Evolutionary conservation across 1,140 invertebrate species (phyloP).

Genomic region (Mercenaria mercenaria): DNA sequence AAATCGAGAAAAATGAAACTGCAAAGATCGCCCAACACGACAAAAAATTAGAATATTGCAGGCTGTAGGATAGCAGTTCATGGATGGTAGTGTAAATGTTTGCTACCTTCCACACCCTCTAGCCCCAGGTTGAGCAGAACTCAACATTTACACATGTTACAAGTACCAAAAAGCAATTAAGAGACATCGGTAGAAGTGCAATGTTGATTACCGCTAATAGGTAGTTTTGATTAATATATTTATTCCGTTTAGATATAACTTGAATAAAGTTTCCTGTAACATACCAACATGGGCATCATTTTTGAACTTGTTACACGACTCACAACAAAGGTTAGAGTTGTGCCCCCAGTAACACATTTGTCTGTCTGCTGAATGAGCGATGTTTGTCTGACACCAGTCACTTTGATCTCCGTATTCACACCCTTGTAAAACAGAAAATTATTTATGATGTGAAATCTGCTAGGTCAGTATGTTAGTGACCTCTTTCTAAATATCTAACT

Average conservation of each 20-base stretch:
- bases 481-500: too few relatives aligned
- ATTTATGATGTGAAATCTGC: too few relatives aligned
- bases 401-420: conserved; percentile 63
- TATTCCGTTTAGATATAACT: too few relatives aligned
- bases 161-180: not conserved
- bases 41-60: too few relatives aligned
- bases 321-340: conserved; percentile 61
- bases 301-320: conserved; percentile 37
- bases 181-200: too few relatives aligned
- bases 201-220: too few relatives aligned
- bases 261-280: not conserved
- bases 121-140: not conserved
- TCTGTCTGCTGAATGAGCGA: conserved; percentile 7
- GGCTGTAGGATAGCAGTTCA: too few relatives aligned
- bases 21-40: too few relatives aligned
- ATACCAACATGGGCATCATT: conserved; percentile 48
- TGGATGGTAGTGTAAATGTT: too few relatives aligned
- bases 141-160: not conserved
- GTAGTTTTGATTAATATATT: too few relatives aligned
- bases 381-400: conserved; percentile 61
- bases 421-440: not conserved
- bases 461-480: not conserved
- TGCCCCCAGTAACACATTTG: conserved; percentile 58
- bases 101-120: too few relatives aligned
- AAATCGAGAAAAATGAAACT: too few relatives aligned